phyloP scores from a whole-genome alignment of 2,113 vertebrate genomes.

The Phodopus roborovskii region DNA sequence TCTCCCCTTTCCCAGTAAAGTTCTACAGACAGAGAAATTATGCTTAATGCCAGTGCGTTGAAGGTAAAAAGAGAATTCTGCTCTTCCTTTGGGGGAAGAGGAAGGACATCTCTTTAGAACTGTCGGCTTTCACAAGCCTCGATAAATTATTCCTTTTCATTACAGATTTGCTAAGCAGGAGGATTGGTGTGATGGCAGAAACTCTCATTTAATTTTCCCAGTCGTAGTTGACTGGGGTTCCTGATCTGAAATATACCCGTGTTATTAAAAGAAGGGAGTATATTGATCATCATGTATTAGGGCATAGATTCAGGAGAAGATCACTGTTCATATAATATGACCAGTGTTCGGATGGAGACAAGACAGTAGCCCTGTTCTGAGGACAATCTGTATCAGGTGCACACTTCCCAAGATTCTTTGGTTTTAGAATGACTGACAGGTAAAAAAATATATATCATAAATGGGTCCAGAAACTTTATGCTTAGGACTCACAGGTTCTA shows the following conservation, averaged over 20 bases:
- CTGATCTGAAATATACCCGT: slow-evolving; percentile 78
- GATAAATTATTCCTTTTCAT: slow-evolving; percentile 93
- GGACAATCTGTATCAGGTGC: background rate
- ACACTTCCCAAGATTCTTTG: accelerated
- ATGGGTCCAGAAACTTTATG: background rate
- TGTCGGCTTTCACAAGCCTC: slow-evolving; percentile 88
- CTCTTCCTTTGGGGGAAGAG: slow-evolving; percentile 86
- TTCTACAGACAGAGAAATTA: slow-evolving; percentile 89
- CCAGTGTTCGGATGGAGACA: background rate
- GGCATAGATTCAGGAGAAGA: slow-evolving; percentile 47
- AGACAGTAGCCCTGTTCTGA: background rate
- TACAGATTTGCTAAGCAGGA: slow-evolving; percentile 88
- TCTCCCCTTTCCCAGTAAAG: slow-evolving; percentile 83
- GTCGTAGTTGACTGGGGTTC: slow-evolving; percentile 84
- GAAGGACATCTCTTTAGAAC: slow-evolving; percentile 90
- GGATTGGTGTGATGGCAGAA: slow-evolving; percentile 88
- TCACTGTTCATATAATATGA: background rate
- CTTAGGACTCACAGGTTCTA: background rate
- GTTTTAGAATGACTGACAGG: background rate
- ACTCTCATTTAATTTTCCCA: slow-evolving; percentile 88
- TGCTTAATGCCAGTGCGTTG: slow-evolving; percentile 79
- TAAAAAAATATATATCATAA: no score
- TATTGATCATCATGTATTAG: slow-evolving; percentile 64
- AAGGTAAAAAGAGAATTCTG: slow-evolving; percentile 84
- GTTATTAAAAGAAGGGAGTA: slow-evolving; percentile 79